Base-by-base conservation (phyloP, 2,113 vertebrate genomes). In the Leucopsar rothschildi region DNA sequence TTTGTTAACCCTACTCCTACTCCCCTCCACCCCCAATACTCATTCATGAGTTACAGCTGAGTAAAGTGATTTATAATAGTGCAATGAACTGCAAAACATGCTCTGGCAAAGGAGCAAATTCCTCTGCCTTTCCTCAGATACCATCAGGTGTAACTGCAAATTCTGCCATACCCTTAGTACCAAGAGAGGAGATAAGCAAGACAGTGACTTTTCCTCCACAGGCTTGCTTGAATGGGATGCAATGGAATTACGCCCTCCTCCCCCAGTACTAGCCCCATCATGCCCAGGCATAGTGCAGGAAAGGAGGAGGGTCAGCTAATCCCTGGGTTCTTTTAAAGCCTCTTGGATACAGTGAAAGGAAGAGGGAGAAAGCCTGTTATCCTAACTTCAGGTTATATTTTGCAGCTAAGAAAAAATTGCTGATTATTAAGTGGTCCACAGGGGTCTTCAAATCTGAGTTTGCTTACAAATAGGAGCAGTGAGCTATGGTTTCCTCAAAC, bases 1-100 rank as follows among this genome's bases (percentile, higher is more conserved):
- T 98, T 96, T 92, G 81, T 92, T 93, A 97, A 92, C 92, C 88
- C 93, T 87, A 75, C 55, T 94, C 92, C 92, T 57, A 53, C 84
- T 95, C 75, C 47, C 75, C 23, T 39, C 50, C 50, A 72, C 70
- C 47, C 49, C 90, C 85, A 83, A 27, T 84, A 97, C 93, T 92
- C 94, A 95, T 96, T 97, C 97, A 97, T 96, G 96, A 98, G 96
- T 96, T 98, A 96, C 97, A 97, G 96, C 97, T 96, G 96, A 97
- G 94, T 91, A 97, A 97, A 98, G 96, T 98, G 98, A 98, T 98
- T 98, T 98, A 98, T 95, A 97, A 91, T 73, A 96, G 95, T 49
- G 94, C 88, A 90, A 90, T 95, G 95, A 97, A 92, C 96, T 89
- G 86, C 93, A 95, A 96, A 97, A 94, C 94, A 95, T 91, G 95